Evolutionary conservation across 2,797 vertebrate species (phyloP).

Genomic region (Rhabdomys pumilio): DNA sequence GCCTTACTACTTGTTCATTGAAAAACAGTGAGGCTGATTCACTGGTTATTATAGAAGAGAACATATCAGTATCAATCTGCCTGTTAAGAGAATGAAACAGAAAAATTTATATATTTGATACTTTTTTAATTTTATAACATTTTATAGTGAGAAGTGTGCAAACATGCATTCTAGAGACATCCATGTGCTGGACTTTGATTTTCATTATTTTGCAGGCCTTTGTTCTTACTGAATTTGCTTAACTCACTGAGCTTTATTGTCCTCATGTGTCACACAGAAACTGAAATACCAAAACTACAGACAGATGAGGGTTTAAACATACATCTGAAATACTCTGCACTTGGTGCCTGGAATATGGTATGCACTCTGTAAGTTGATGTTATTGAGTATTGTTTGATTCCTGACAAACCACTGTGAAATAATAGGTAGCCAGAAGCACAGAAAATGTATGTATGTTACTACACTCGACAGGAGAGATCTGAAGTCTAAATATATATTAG

Average conservation of each 20-base stretch:
- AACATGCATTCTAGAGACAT: background rate
- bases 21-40: background rate
- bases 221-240: background rate
- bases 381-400: background rate
- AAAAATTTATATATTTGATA: background rate
- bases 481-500: background rate
- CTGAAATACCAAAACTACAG: background rate
- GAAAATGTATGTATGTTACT: background rate
- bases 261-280: background rate
- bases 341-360: background rate
- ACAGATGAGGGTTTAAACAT: background rate
- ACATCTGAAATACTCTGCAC: background rate
- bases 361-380: background rate
- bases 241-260: slow-evolving; percentile 3
- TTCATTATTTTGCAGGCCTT: background rate
- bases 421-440: background rate
- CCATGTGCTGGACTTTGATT: background rate
- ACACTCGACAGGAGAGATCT: background rate
- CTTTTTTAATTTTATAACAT: slow-evolving; percentile 34
- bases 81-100: slow-evolving; percentile 2
- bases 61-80: background rate
- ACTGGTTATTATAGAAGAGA: background rate
- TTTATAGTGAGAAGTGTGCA: background rate
- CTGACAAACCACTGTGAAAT: background rate
- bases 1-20: background rate